Conservation (phyloP, 2,888 invertebrate species). For the Microplitis manilae region DNA sequence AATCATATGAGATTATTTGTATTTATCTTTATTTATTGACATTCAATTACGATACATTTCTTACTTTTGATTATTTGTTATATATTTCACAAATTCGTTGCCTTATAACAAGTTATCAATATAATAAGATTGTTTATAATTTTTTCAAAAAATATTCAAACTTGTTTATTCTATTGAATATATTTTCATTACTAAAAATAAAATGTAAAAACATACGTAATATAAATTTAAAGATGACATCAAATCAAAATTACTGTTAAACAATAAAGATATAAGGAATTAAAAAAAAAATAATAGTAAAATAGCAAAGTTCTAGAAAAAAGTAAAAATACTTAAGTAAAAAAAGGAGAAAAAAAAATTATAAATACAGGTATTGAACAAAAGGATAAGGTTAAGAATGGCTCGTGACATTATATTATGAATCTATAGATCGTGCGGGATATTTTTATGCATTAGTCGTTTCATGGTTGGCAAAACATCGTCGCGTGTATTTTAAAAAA, state of each 20-base stretch:
- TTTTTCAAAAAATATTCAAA: background rate
- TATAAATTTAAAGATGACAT: background rate
- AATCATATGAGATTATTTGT: background rate
- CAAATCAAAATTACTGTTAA: background rate
- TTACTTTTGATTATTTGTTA: constrained; percentile 44
- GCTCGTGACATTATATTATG: constrained; percentile 35
- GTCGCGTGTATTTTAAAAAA: constrained; percentile 24
- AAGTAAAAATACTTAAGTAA: background rate
- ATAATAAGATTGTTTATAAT: background rate
- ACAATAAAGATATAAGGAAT: background rate
- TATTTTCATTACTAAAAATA: background rate
- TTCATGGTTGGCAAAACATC: constrained; percentile 27
- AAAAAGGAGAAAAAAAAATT: background rate
- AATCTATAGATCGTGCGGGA: constrained; percentile 12
- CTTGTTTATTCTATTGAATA: background rate
- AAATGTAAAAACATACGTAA: no score
- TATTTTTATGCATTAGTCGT: constrained; percentile 38
- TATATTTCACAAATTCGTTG: constrained; percentile 50
- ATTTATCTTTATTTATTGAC: constrained; percentile 43
- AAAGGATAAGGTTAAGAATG: constrained; percentile 23
- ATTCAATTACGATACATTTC: constrained; percentile 30
- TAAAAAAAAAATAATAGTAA: background rate
- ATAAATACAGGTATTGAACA: background rate
- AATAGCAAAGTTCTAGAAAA: background rate
- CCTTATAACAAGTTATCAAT: constrained; percentile 46